Percentiles rank a stretch among this genome's conserved stretches.
phyloP scores from a whole-genome alignment of 2,888 invertebrate species.

The Callinectes sapidus region DNA sequence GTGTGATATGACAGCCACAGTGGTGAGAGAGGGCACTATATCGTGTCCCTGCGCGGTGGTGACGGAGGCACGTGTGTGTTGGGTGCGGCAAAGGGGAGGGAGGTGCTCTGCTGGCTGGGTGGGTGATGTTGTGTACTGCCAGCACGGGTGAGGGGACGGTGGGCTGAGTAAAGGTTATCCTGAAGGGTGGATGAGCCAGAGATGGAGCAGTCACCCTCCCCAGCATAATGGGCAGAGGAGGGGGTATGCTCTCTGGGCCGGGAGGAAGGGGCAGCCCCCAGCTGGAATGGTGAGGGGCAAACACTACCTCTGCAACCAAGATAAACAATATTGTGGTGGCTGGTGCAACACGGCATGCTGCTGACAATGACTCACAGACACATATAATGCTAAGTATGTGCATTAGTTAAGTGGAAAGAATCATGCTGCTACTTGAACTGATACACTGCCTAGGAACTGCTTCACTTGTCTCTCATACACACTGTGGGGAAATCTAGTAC shows the following conservation, averaged over 20 bases:
- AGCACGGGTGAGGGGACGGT: constrained; percentile 13
- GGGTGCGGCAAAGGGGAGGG: constrained; percentile 54
- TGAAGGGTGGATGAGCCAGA: constrained; percentile 1
- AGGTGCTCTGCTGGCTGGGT: constrained; percentile 51
- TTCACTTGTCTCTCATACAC: neutral
- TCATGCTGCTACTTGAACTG: neutral
- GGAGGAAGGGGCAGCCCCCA: constrained; percentile 43
- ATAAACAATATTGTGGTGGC: neutral
- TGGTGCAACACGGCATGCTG: neutral
- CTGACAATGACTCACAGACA: neutral
- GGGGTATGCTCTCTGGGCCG: constrained; percentile 38
- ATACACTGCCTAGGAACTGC: neutral
- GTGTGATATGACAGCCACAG: neutral
- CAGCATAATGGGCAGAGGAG: neutral
- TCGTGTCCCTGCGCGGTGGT: constrained; percentile 61
- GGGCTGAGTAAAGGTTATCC: constrained; percentile 12
- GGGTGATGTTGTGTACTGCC: constrained; percentile 34
- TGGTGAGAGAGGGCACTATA: neutral
- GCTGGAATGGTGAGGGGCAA: constrained; percentile 56
- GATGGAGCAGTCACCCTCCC: constrained; percentile 24
- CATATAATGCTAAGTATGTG: neutral
- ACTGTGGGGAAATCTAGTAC: neutral
- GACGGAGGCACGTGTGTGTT: constrained; percentile 54
- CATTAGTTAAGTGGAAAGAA: neutral
- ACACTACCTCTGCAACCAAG: constrained; percentile 32